Percentiles rank a stretch among this genome's conserved stretches.
Evolutionary conservation across 2,113 vertebrate genomes (phyloP).

Genomic region (Columbina picui): DNA sequence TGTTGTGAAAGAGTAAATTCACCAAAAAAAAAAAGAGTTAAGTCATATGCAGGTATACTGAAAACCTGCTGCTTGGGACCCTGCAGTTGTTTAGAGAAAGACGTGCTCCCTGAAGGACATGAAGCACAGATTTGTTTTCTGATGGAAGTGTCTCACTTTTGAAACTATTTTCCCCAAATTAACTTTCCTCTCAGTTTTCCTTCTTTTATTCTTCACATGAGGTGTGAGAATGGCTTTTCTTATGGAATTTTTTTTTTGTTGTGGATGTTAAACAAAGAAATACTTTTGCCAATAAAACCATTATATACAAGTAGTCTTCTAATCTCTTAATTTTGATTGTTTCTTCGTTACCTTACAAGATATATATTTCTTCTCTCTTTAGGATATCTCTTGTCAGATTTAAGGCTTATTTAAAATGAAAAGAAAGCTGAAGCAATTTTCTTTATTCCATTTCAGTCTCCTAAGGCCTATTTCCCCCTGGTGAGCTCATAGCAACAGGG

Average conservation of each 20-base stretch:
- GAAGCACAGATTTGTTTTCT: conserved; percentile 56
- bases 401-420: conserved; percentile 90
- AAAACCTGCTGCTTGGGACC: conserved; percentile 32
- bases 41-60: conserved; percentile 19
- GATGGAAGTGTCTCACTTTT: conserved; percentile 53
- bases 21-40: neutral
- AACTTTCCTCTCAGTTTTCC: conserved; percentile 42
- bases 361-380: conserved; percentile 82
- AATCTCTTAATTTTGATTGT: conserved; percentile 82
- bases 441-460: conserved; percentile 88
- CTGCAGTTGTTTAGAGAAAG: conserved; percentile 56
- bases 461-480: conserved; percentile 86
- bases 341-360: conserved; percentile 80
- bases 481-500: conserved; percentile 88
- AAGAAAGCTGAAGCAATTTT: conserved; percentile 89
- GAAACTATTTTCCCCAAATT: conserved; percentile 47
- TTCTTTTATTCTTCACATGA: conserved; percentile 33
- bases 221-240: conserved; percentile 39
- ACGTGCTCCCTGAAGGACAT: conserved; percentile 45
- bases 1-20: conserved; percentile 39
- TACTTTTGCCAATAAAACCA: conserved; percentile 46
- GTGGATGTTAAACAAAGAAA: conserved; percentile 66
- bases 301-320: conserved; percentile 69
- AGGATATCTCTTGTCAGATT: conserved; percentile 85
- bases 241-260: conserved; percentile 17